Evolutionary conservation across 1,140 invertebrate genomes (phyloP), one percentile per base, ranked within the genome.

Genomic region (Diachasma alloeum): DNA sequence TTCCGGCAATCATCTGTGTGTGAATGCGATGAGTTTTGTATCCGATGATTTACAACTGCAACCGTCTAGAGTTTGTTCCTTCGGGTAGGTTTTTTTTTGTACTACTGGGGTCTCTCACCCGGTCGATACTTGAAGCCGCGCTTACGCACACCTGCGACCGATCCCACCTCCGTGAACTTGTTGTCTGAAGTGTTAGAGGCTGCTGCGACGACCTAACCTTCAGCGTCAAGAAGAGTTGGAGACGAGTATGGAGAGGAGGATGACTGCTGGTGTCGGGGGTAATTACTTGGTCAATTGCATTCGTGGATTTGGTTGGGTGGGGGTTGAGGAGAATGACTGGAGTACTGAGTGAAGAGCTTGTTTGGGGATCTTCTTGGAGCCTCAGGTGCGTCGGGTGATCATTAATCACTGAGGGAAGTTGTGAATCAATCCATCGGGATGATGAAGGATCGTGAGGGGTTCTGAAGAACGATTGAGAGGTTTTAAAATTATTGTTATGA

Each of bases 91-190:
- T 31, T 31, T 31, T 31, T 31, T 31, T 31, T 42, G 13, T n/a
- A 22, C 31, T 19, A 59, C 17, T 9, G n/a, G 31, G 53, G 31
- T 63, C 13, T 19, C 36, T 59, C 36, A 63, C 56, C 42, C 37
- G 73, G 73, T 75, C 73, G 73, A 75, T 75, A 69, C 63, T 68
- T 75, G 66, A 53, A 67, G 59, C 59, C 19, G 72, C 37, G 72
- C 59, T 69, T 75, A 75, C 17, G 56, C 73, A 75, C 73, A 75
- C 73, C 73, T 75, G 73, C 66, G 63, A 75, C 72, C 56, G 44
- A 74, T 39, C 31, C 37, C 19, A 67, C 66, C 66, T 67, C 22
- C 22, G 24, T 46, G 37, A 44, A 68, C 66, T 68, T 68, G 8
- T 63, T 63, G 66, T 68, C 66, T 68, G 66, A 68, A 68, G 66